Percentiles rank a stretch among this genome's conserved stretches.
These are phyloP conservation scores for Gadus macrocephalus DNA, from an alignment of 2,113 vertebrate genomes.

Conservation along the genomic window DNA sequence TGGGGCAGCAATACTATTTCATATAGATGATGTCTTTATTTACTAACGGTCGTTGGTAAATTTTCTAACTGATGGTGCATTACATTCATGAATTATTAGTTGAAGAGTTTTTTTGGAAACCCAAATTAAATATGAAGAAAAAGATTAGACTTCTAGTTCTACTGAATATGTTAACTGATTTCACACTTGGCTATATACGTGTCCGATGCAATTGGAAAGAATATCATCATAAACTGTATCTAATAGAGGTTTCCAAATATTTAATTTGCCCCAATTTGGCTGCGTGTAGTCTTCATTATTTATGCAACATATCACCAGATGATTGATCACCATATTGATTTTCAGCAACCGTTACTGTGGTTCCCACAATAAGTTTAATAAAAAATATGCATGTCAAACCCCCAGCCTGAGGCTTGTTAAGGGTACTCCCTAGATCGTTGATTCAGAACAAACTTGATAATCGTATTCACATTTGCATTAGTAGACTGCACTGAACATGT, in stretches of 20 bases:
- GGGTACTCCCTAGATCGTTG: neutral
- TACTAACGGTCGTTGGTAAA: neutral
- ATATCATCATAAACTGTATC: too few relatives aligned
- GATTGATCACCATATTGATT: too few relatives aligned
- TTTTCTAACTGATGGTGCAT: neutral
- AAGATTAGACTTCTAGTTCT: neutral
- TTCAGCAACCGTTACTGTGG: too few relatives aligned
- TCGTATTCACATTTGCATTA: constrained; percentile 1
- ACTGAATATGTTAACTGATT: neutral
- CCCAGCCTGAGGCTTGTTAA: neutral
- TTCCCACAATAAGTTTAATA: too few relatives aligned
- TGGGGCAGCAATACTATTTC: neutral
- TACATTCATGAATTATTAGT: neutral
- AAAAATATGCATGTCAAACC: too few relatives aligned
- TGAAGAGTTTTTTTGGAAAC: neutral
- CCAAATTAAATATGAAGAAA: neutral
- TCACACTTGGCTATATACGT: neutral
- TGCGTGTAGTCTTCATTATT: too few relatives aligned
- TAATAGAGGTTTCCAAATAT: too few relatives aligned
- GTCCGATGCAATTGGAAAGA: too few relatives aligned
- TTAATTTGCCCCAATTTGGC: too few relatives aligned
- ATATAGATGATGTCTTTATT: neutral
- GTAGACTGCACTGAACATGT: neutral
- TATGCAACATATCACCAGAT: too few relatives aligned
- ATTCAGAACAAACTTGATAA: neutral